A percentile compares a stretch with the other conserved stretches of the same genome.
These are phyloP conservation scores for Drosophila punjabiensis DNA, from an alignment of 1,140 invertebrate species.

Conservation along the genomic window DNA sequence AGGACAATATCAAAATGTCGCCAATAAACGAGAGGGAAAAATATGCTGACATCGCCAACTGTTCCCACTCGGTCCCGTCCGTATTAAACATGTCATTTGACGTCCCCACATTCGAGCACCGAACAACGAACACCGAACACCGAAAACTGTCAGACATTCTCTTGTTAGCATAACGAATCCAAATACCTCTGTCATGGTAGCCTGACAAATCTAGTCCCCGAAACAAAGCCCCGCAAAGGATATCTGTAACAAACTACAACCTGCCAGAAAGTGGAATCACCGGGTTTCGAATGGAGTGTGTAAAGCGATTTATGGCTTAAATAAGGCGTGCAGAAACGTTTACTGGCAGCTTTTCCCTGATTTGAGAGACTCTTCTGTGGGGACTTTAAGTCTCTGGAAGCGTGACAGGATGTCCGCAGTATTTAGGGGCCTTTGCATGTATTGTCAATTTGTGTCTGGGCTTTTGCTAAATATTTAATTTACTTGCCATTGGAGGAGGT, in stretches of 20 bases:
- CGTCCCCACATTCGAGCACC: conserved; percentile 25
- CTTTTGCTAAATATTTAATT: conserved; percentile 72
- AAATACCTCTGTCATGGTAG: conserved; percentile 45
- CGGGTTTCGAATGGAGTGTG: conserved; percentile 4
- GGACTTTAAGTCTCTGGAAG: conserved; percentile 10
- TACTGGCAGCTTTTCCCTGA: conserved; percentile 9
- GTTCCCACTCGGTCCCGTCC: conserved; percentile 52
- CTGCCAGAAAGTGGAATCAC: conserved; percentile 15
- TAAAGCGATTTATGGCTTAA: conserved; percentile 36
- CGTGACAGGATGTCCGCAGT: conserved; percentile 11
- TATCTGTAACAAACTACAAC: conserved; percentile 17
- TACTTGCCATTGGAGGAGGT: conserved; percentile 16
- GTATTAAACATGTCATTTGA: conserved; percentile 74
- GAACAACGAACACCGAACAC: conserved; percentile 20
- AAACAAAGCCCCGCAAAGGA: conserved; percentile 32
- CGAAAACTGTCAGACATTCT: conserved; percentile 35
- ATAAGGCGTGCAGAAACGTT: conserved; percentile 22
- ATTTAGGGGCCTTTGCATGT: conserved; percentile 18
- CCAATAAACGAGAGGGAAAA: conserved; percentile 72
- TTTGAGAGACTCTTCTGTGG: conserved; percentile 1
- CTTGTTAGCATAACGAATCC: conserved; percentile 52
- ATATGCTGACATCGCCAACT: conserved; percentile 79
- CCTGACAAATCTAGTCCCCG: conserved; percentile 39
- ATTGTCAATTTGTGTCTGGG: conserved; percentile 44
- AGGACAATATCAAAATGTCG: conserved; percentile 59